Conservation (phyloP, 2,888 invertebrate species). For the Orthosia gracilis region DNA sequence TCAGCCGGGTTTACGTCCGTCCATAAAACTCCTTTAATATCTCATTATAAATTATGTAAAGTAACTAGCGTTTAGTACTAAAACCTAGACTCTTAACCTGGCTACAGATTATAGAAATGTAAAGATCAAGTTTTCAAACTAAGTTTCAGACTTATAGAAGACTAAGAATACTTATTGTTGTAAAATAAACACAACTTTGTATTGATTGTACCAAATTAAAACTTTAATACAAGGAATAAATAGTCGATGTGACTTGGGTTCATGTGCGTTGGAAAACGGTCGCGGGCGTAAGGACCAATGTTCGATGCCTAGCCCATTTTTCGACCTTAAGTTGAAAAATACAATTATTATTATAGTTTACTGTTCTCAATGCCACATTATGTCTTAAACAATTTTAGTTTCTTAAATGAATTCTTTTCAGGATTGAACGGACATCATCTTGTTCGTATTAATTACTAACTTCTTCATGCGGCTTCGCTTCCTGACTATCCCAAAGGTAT, state of each 20-base stretch:
- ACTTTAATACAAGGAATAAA: neutral
- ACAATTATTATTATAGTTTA: no score
- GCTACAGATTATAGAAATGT: constrained; percentile 5
- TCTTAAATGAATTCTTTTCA: neutral
- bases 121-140: constrained; percentile 8
- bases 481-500: neutral
- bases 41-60: constrained; percentile 71
- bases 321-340: neutral
- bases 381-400: neutral
- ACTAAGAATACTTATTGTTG: neutral
- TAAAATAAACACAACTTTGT: neutral
- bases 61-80: constrained; percentile 47
- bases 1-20: constrained; percentile 62
- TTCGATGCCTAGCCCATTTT: neutral
- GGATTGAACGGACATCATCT: neutral
- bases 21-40: constrained; percentile 67
- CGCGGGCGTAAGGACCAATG: neutral
- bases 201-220: neutral
- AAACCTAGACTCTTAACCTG: constrained; percentile 32
- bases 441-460: neutral
- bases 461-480: neutral
- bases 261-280: no score
- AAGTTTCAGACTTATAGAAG: neutral
- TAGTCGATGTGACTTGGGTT: neutral
- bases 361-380: neutral